These are phyloP conservation scores for Andricus grossulariae DNA, from an alignment of 1,140 invertebrate genomes.

Conservation along the genomic window DNA sequence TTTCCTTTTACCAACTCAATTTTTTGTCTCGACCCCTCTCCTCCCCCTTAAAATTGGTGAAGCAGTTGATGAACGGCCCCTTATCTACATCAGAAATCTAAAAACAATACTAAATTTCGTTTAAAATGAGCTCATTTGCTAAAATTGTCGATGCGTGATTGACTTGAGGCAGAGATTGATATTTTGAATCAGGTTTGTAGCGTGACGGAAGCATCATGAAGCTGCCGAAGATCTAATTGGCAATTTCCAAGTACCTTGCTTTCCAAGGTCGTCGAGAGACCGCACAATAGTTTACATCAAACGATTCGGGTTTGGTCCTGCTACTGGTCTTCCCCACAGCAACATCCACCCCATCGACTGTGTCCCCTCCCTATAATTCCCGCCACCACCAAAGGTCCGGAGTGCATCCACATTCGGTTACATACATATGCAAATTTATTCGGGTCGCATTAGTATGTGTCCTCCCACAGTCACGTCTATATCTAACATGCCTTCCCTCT, in stretches of 20 bases:
- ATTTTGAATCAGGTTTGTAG: not conserved
- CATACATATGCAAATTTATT: slow-evolving; percentile 77
- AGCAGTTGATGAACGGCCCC: too few relatives aligned
- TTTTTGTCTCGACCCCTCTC: too few relatives aligned
- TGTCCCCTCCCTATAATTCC: not conserved
- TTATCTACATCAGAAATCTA: slow-evolving; percentile 35
- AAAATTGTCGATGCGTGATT: too few relatives aligned
- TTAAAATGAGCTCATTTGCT: too few relatives aligned
- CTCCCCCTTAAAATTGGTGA: too few relatives aligned
- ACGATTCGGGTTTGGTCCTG: slow-evolving; percentile 24
- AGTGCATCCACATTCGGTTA: slow-evolving; percentile 66
- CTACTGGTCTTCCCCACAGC: not conserved
- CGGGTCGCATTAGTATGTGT: slow-evolving; percentile 67
- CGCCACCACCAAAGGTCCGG: slow-evolving; percentile 5
- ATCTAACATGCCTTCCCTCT: slow-evolving; percentile 46
- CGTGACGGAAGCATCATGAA: not conserved
- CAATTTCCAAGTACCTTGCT: slow-evolving; percentile 43
- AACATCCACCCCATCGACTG: not conserved
- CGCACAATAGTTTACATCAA: slow-evolving; percentile 19
- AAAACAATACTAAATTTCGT: slow-evolving; percentile 1
- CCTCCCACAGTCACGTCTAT: slow-evolving; percentile 54
- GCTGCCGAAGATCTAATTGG: slow-evolving; percentile 54
- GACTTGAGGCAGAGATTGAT: not conserved
- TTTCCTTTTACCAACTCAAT: too few relatives aligned
- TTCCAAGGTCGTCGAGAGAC: slow-evolving; percentile 1